Base-by-base conservation (phyloP, 2,888 invertebrate species). In the Drosophila picticornis region DNA sequence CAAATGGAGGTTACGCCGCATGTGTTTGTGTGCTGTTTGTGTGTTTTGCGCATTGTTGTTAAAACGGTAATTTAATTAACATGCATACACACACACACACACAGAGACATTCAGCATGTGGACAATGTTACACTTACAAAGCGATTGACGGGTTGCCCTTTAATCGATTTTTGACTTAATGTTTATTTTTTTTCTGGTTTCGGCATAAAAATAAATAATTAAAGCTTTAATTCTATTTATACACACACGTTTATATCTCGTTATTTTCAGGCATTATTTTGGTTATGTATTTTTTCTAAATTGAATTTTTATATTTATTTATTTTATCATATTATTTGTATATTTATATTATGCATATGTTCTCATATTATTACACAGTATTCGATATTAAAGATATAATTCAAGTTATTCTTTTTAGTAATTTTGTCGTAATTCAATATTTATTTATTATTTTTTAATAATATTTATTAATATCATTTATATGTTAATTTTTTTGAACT, bases 51-150 rank as follows among this genome's bases (percentile, higher is more conserved):
- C 65, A 72, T 80, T 83, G 77, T 53, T 67, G 72, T 25, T 81
- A 77, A 83, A 81, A 82, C 90, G 84, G 81, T 87, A 87, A 87
- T 87, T 87, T 83, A 87, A 87, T 90, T 87, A 87, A 90, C 86
- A 87, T 90, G 69, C 75, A 84, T 66, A 59, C 32, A 29, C 34
- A 27, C 34, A 55, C 29, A 43, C 29, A 34, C 43, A 22, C 43
- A 7, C 7, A 46, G 6, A 9, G 9, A 46, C 16, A 16, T 38
- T 32, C n/a, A 11, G 16, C n/a, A 50, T 68, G 62, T 72, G 61
- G 70, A 32, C 75, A 75, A 62, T 76, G 65, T 51, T 71, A 77
- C 69, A 89, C 88, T 77, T 77, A 87, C 77, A 73, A 82, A 67
- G 63, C 57, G 59, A 69, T 80, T 69, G 62, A 72, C 64, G 67